Conservation (phyloP, 2,797 vertebrate genomes). For the Epinephelus malabaricus region DNA sequence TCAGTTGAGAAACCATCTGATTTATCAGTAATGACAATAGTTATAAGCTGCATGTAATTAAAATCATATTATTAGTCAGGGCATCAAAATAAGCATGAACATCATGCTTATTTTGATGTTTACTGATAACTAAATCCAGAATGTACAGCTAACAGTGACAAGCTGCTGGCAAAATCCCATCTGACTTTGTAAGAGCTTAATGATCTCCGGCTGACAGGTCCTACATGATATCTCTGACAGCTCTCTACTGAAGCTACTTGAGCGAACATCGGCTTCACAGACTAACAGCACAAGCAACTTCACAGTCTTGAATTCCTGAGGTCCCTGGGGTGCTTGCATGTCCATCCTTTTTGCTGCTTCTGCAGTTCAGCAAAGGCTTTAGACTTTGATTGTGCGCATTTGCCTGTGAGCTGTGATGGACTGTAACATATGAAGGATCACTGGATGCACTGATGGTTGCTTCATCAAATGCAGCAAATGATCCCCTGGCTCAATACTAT, state of each 20-base stretch:
- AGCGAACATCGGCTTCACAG: constrained; percentile 22
- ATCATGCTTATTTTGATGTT: background rate
- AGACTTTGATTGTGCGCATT: constrained; percentile 41
- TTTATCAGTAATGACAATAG: no score
- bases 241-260: constrained; percentile 10
- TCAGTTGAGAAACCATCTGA: background rate
- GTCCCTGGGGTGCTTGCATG: constrained; percentile 31
- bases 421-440: constrained; percentile 46
- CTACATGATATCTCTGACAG: constrained; percentile 35
- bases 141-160: background rate
- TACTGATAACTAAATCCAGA: background rate
- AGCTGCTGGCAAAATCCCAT: background rate
- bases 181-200: constrained; percentile 10
- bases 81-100: background rate
- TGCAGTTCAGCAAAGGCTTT: constrained; percentile 52
- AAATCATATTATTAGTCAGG: background rate
- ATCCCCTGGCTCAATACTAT: constrained; percentile 37
- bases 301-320: constrained; percentile 27
- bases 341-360: constrained; percentile 40
- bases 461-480: constrained; percentile 34
- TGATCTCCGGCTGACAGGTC: constrained; percentile 8
- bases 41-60: no score
- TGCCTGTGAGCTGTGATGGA: constrained; percentile 50
- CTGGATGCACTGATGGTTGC: constrained; percentile 31
- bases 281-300: constrained; percentile 34